Conservation (phyloP, 2,113 vertebrate genomes). For the Grus americana region DNA sequence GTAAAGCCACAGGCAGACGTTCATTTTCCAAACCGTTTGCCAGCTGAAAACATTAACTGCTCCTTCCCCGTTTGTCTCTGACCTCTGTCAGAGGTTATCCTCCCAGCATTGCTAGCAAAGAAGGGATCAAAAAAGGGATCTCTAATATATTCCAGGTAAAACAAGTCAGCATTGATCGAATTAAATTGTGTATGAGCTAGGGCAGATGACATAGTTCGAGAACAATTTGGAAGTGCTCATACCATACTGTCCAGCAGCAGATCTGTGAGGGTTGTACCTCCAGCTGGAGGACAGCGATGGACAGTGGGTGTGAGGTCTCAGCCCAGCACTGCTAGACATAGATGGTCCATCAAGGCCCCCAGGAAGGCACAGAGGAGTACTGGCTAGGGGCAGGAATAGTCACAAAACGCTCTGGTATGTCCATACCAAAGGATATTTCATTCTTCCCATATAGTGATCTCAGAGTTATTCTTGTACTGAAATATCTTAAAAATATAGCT, state of each 20-base stretch:
- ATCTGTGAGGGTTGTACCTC: background rate
- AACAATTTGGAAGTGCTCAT: background rate
- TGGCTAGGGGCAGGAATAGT: background rate
- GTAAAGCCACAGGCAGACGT: background rate
- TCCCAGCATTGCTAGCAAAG: background rate
- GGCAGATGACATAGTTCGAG: accelerated
- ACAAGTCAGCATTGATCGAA: background rate
- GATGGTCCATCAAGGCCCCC: background rate
- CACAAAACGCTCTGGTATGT: background rate
- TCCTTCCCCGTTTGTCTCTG: background rate
- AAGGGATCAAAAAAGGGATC: background rate
- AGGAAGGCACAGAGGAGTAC: background rate
- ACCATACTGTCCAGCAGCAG: background rate
- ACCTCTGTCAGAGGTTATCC: conserved; percentile 3
- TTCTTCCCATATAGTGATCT: background rate
- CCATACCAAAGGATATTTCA: background rate
- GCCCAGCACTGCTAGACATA: background rate
- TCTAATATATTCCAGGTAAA: conserved; percentile 1
- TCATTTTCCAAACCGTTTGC: background rate
- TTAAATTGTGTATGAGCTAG: background rate
- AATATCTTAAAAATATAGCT: background rate
- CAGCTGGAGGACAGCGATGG: background rate
- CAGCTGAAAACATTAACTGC: background rate
- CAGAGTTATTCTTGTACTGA: background rate
- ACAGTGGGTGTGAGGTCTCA: background rate